Evolutionary conservation across 2,113 vertebrate genomes (phyloP).

Genomic region (Puntigrus tetrazona): DNA sequence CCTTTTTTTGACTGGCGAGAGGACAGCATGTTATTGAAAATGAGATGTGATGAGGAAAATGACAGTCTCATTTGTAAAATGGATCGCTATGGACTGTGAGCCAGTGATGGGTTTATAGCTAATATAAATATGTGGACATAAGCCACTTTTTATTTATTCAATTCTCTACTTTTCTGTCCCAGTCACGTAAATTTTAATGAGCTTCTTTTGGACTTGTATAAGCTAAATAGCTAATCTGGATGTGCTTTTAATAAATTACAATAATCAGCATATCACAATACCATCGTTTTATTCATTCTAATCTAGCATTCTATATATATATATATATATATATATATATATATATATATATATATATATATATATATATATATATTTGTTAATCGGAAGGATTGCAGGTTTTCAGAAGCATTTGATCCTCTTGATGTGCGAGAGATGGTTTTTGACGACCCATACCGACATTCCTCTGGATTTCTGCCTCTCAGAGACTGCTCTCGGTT

Average conservation of each 20-base stretch:
- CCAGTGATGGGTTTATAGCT: too few relatives aligned
- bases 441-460: neutral
- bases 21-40: neutral
- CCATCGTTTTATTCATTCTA: too few relatives aligned
- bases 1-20: neutral
- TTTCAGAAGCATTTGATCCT: slow-evolving; percentile 9
- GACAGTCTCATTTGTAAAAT: neutral
- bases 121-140: neutral
- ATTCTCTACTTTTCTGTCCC: neutral
- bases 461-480: slow-evolving; percentile 24
- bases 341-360: too few relatives aligned
- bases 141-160: neutral
- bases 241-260: neutral
- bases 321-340: too few relatives aligned
- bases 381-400: neutral
- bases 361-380: too few relatives aligned
- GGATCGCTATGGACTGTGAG: too few relatives aligned
- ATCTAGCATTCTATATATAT: too few relatives aligned
- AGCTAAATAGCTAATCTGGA: neutral
- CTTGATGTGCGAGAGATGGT: neutral
- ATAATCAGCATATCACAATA: neutral
- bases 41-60: neutral
- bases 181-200: neutral
- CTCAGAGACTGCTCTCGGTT: neutral
- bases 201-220: neutral